These are phyloP conservation scores for Zosterops borbonicus DNA, from an alignment of 2,113 vertebrate genomes.

Conservation along the genomic window DNA sequence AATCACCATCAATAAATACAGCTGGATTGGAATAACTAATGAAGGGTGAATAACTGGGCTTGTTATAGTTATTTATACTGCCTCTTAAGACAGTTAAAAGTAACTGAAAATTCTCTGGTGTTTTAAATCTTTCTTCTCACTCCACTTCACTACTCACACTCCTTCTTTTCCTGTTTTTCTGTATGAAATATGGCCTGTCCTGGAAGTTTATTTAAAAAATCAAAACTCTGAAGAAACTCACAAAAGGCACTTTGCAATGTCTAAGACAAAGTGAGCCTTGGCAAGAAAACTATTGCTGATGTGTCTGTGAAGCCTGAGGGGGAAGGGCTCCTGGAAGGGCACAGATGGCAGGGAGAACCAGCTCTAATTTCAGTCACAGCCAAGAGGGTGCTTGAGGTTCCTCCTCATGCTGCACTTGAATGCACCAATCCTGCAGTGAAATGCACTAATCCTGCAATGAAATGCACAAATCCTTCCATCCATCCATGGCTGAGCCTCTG, in stretches of 20 bases:
- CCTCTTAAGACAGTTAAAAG: neutral
- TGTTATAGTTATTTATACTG: neutral
- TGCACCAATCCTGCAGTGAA: neutral
- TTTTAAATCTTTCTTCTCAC: constrained; percentile 16
- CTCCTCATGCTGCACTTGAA: neutral
- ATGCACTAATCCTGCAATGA: neutral
- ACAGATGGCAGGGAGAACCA: neutral
- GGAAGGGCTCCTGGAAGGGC: neutral
- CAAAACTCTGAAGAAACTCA: neutral
- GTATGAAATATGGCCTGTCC: neutral
- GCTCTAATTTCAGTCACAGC: neutral
- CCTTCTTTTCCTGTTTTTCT: neutral
- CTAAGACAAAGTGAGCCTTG: neutral
- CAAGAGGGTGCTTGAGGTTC: neutral
- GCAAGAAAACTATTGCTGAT: neutral
- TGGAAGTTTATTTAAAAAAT: neutral
- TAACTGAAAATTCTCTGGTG: neutral
- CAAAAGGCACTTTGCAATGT: neutral
- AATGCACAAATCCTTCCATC: neutral
- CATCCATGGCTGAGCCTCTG: neutral
- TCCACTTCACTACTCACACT: neutral
- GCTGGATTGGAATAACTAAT: neutral
- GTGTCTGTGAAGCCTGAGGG: neutral
- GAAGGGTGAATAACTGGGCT: neutral
- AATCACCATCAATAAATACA: constrained; percentile 7